Evolutionary conservation across 2,797 vertebrate genomes (phyloP).

Genomic region (Characodon lateralis): DNA sequence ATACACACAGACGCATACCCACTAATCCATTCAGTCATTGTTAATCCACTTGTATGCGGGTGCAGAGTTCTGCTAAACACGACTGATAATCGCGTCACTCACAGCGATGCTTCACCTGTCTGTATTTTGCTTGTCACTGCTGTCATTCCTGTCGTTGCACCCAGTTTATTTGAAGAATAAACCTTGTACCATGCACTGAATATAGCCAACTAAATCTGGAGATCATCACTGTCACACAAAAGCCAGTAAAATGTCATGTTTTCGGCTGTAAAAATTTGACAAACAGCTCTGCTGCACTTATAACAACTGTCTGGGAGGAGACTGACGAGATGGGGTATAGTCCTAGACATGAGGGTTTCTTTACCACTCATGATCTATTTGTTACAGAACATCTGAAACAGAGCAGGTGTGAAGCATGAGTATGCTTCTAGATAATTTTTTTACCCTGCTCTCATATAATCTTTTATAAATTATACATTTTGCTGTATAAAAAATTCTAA

Average conservation of each 20-base stretch:
- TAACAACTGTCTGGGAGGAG: constrained; percentile 13
- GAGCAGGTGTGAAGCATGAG: constrained; percentile 9
- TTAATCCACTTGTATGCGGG: constrained; percentile 68
- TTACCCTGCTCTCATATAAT: not conserved
- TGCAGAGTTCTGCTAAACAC: constrained; percentile 48
- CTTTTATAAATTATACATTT: not conserved
- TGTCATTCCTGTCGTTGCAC: constrained; percentile 15
- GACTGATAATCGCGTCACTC: constrained; percentile 38
- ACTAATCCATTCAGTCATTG: constrained; percentile 70
- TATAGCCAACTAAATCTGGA: constrained; percentile 21
- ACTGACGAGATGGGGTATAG: constrained; percentile 7
- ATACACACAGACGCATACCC: constrained; percentile 31
- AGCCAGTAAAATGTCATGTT: constrained; percentile 39
- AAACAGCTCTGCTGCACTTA: constrained; percentile 28
- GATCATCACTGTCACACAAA: constrained; percentile 16
- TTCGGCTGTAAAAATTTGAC: constrained; percentile 21
- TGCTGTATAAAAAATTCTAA: not conserved
- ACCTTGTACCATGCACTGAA: constrained; percentile 26
- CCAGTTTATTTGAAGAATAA: constrained; percentile 22
- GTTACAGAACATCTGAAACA: constrained; percentile 30
- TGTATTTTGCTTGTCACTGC: constrained; percentile 22
- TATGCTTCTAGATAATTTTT: not conserved
- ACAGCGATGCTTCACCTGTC: constrained; percentile 49
- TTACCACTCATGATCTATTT: constrained; percentile 37
- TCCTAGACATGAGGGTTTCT: constrained; percentile 22